Evolutionary conservation across 2,888 invertebrate genomes (phyloP).

Genomic region (Andrena minutula): DNA sequence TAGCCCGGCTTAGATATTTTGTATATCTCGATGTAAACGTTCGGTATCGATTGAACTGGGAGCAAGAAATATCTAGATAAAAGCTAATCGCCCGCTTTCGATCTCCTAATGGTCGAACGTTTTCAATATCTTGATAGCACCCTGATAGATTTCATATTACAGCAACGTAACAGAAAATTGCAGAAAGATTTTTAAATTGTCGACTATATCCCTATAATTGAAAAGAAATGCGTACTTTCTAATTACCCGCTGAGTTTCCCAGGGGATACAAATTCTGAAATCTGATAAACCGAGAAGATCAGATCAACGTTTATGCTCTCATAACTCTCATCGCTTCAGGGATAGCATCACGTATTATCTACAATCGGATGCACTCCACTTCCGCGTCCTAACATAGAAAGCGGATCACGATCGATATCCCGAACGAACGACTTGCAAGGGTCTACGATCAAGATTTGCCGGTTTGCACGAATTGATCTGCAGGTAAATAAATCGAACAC

Average conservation of each 20-base stretch:
- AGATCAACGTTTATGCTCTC: slow-evolving; percentile 17
- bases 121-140: slow-evolving; percentile 11
- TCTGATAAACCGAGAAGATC: slow-evolving; percentile 35
- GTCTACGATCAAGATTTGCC: slow-evolving; percentile 42
- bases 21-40: slow-evolving; percentile 3
- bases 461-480: slow-evolving; percentile 41
- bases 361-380: slow-evolving; percentile 41
- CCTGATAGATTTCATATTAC: slow-evolving; percentile 18
- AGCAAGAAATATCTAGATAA: neutral
- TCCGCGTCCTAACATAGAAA: slow-evolving; percentile 26
- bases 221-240: slow-evolving; percentile 23
- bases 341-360: slow-evolving; percentile 45
- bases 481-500: slow-evolving; percentile 33
- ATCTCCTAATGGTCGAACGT: slow-evolving; percentile 13
- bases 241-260: slow-evolving; percentile 23
- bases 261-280: slow-evolving; percentile 18
- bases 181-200: neutral
- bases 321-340: slow-evolving; percentile 28
- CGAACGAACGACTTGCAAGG: slow-evolving; percentile 17
- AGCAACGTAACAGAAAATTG: neutral
- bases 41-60: slow-evolving; percentile 13
- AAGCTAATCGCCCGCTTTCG: slow-evolving; percentile 26
- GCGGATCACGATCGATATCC: slow-evolving; percentile 44
- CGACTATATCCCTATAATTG: neutral
- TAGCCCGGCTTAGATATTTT: slow-evolving; percentile 9